These are phyloP conservation scores for Pseudorasbora parva DNA, from an alignment of 2,113 vertebrate genomes.

Conservation along the genomic window DNA sequence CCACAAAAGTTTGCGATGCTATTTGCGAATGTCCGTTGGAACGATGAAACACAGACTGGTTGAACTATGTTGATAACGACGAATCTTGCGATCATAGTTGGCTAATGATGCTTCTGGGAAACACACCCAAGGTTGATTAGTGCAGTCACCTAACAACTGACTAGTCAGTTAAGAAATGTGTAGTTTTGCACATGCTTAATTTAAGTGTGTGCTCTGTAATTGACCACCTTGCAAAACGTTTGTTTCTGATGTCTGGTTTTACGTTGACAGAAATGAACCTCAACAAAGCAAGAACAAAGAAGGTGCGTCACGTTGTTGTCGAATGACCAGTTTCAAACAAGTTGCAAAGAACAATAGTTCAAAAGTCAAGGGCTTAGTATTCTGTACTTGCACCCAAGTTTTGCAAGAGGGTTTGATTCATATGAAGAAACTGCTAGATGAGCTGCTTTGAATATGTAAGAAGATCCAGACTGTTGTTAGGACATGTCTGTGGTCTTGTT, in stretches of 20 bases:
- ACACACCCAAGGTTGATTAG: too few relatives aligned
- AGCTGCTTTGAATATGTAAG: not conserved
- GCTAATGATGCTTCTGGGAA: too few relatives aligned
- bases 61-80: too few relatives aligned
- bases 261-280: not conserved
- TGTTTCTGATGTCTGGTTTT: not conserved
- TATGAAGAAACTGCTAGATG: not conserved
- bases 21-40: too few relatives aligned
- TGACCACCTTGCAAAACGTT: not conserved
- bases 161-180: not conserved
- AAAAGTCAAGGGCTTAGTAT: not conserved
- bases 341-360: not conserved
- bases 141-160: not conserved
- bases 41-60: too few relatives aligned
- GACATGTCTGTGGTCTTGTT: not conserved
- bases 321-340: not conserved
- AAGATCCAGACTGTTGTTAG: not conserved
- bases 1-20: too few relatives aligned
- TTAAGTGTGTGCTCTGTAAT: not conserved
- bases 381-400: not conserved
- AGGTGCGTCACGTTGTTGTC: not conserved
- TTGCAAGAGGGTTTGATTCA: not conserved
- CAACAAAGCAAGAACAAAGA: not conserved
- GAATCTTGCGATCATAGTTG: too few relatives aligned
- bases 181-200: not conserved